Conservation (phyloP, 2,888 invertebrate species). For the Aleiodes leptofemur region DNA sequence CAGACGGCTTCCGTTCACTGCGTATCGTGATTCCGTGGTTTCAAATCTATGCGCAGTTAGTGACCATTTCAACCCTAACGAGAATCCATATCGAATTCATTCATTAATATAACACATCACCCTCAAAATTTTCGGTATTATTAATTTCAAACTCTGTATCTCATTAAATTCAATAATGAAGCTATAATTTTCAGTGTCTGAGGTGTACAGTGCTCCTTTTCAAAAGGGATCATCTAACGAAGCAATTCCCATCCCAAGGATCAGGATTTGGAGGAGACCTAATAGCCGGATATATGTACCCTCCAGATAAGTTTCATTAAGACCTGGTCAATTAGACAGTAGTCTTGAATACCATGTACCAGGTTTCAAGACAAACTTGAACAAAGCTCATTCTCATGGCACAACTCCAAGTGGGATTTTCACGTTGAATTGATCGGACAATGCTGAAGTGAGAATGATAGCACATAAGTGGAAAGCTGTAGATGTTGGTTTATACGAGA, state of each 20-base stretch:
- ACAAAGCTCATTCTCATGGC: slow-evolving; percentile 49
- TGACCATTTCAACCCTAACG: slow-evolving; percentile 22
- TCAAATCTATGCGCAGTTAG: slow-evolving; percentile 9
- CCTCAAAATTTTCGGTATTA: background rate
- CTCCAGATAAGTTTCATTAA: slow-evolving; percentile 63
- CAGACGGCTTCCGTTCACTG: slow-evolving; percentile 51
- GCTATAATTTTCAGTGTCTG: slow-evolving; percentile 11
- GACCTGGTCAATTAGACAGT: slow-evolving; percentile 65
- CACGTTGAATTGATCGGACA: slow-evolving; percentile 9
- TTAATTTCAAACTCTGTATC: slow-evolving; percentile 8
- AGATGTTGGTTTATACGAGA: slow-evolving; percentile 48
- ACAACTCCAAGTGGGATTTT: slow-evolving; percentile 3
- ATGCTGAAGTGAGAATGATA: slow-evolving; percentile 28
- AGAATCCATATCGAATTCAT: slow-evolving; percentile 12
- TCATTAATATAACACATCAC: background rate
- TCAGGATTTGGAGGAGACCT: background rate
- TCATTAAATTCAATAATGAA: slow-evolving; percentile 17
- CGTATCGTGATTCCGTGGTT: slow-evolving; percentile 32
- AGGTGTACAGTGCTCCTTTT: background rate
- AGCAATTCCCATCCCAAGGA: too few relatives aligned
- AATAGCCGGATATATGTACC: slow-evolving; percentile 21
- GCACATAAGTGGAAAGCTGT: slow-evolving; percentile 32
- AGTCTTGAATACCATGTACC: slow-evolving; percentile 59
- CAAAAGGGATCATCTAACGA: too few relatives aligned
- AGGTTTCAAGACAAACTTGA: slow-evolving; percentile 58